These are phyloP conservation scores for Calameuta pallipes DNA, from an alignment of 2,888 invertebrate genomes.

Conservation along the genomic window DNA sequence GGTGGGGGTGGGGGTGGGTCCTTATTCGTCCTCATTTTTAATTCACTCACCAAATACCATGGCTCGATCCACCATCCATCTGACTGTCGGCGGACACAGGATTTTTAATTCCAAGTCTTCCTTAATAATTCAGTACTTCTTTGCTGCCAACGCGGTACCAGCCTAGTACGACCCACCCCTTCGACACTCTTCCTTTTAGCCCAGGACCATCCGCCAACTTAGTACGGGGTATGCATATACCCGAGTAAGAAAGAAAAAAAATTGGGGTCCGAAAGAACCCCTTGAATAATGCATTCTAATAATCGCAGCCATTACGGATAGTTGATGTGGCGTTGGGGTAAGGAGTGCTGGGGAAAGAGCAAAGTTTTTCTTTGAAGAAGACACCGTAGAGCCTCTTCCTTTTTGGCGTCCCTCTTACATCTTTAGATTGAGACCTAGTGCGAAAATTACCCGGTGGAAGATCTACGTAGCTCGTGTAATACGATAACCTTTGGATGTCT, in stretches of 20 bases:
- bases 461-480: background rate
- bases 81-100: slow-evolving; percentile 37
- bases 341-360: slow-evolving; percentile 4
- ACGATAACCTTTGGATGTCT: background rate
- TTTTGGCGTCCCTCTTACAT: slow-evolving; percentile 9
- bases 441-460: background rate
- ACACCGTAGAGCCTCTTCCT: slow-evolving; percentile 7
- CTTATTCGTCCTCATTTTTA: slow-evolving; percentile 59
- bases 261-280: slow-evolving; percentile 36
- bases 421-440: background rate
- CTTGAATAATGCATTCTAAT: slow-evolving; percentile 61
- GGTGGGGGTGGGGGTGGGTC: slow-evolving; percentile 10
- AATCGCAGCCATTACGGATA: slow-evolving; percentile 54
- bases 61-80: slow-evolving; percentile 32
- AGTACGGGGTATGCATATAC: background rate
- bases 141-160: slow-evolving; percentile 21
- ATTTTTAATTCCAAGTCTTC: slow-evolving; percentile 58
- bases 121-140: slow-evolving; percentile 60
- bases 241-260: slow-evolving; percentile 26
- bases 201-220: slow-evolving; percentile 9
- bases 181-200: background rate
- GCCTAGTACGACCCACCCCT: background rate
- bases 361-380: slow-evolving; percentile 12
- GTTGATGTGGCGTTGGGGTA: slow-evolving; percentile 18
- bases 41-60: slow-evolving; percentile 62